Percentiles rank a stretch among this genome's conserved stretches.
These are phyloP conservation scores for Harpegnathos saltator DNA, from an alignment of 1,140 invertebrate species.

Conservation along the genomic window DNA sequence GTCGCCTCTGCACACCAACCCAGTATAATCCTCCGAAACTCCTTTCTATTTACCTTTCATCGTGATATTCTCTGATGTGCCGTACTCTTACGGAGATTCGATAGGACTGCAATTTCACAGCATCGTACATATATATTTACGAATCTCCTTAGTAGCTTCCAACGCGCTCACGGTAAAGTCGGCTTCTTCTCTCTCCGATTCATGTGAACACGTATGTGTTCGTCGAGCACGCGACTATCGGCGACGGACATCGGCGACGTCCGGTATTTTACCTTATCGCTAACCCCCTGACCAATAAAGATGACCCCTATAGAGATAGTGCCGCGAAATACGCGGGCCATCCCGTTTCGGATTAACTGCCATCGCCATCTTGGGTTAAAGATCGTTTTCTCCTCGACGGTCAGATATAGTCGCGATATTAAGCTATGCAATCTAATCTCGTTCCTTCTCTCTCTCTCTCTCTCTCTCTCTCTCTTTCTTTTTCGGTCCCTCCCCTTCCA, in stretches of 20 bases:
- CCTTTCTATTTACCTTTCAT: slow-evolving; percentile 40
- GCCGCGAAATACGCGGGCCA: slow-evolving; percentile 76
- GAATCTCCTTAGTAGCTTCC: slow-evolving; percentile 56
- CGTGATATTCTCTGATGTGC: background rate
- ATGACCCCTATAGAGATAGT: slow-evolving; percentile 79
- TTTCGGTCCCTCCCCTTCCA: background rate
- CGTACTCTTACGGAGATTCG: slow-evolving; percentile 26
- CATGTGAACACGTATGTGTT: background rate
- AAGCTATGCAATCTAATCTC: slow-evolving; percentile 60
- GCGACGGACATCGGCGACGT: slow-evolving; percentile 71
- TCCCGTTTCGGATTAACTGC: slow-evolving; percentile 78
- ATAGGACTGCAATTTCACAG: slow-evolving; percentile 17
- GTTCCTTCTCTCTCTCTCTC: slow-evolving; percentile 6
- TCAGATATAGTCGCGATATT: slow-evolving; percentile 66
- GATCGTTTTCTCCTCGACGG: slow-evolving; percentile 71
- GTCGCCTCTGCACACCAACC: background rate
- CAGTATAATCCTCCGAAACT: background rate
- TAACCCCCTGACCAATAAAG: slow-evolving; percentile 80
- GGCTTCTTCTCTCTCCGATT: slow-evolving; percentile 26
- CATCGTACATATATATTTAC: background rate
- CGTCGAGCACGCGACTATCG: slow-evolving; percentile 67
- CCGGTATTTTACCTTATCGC: slow-evolving; percentile 80
- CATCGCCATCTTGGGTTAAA: slow-evolving; percentile 74
- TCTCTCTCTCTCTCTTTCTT: slow-evolving; percentile 13
- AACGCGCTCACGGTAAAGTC: slow-evolving; percentile 31